Conservation (phyloP, 30 jellyfish, hydroid and myxozoan species). For the Aurelia coerulea region DNA sequence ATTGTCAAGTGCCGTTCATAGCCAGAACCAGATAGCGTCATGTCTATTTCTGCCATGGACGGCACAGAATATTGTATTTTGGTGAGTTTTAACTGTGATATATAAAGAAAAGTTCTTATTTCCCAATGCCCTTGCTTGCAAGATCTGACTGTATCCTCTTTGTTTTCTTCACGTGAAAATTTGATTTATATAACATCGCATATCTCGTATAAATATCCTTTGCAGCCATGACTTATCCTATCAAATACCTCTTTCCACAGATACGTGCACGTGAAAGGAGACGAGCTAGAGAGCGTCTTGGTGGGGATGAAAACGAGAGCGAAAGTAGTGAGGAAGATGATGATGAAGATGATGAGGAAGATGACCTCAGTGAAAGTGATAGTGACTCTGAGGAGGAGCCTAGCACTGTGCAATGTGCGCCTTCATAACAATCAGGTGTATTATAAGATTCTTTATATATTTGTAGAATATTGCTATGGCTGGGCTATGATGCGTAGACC, state of each 20-base stretch:
- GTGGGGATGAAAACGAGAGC: constrained; percentile 46
- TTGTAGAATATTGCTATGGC: background rate
- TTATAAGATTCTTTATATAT: background rate
- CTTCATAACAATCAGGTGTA: constrained; percentile 22
- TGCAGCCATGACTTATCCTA: background rate
- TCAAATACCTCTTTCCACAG: background rate
- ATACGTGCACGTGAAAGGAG: constrained; percentile 65
- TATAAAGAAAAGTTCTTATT: background rate
- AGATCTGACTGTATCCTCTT: too few species aligned
- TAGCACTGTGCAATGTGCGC: constrained; percentile 80
- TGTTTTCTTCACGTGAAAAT: too few species aligned
- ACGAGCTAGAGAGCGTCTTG: constrained; percentile 64
- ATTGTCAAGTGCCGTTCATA: too few species aligned
- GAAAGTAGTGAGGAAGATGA: constrained; percentile 64
- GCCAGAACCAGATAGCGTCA: too few species aligned
- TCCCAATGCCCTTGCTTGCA: background rate
- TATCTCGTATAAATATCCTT: too few species aligned
- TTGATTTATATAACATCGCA: too few species aligned
- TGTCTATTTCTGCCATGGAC: too few species aligned
- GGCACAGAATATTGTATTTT: too few species aligned
- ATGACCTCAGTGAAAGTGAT: constrained; percentile 70
- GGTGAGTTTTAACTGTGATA: background rate
- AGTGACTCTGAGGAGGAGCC: constrained; percentile 82
- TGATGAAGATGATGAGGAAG: constrained; percentile 64
- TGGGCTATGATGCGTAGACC: too few species aligned